Conservation (phyloP, 1,140 invertebrate genomes). For the Rhopalosiphum maidis region DNA sequence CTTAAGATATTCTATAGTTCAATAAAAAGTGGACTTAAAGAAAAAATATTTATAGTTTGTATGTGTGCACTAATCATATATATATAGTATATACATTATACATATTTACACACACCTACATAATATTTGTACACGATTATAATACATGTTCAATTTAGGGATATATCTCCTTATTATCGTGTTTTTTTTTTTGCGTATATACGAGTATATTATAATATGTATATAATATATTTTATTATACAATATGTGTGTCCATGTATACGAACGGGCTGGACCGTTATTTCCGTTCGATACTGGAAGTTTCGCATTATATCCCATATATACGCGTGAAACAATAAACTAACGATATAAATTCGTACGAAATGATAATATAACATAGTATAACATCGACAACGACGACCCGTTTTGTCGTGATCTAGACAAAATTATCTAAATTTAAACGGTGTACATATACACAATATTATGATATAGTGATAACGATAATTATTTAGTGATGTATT, state of each 20-base stretch:
- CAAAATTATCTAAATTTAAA: neutral
- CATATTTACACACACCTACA: neutral
- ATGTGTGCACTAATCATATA: conserved; percentile 1
- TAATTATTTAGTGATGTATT: neutral
- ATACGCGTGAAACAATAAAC: neutral
- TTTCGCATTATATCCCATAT: conserved; percentile 13
- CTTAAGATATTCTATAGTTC: neutral
- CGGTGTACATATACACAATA: neutral
- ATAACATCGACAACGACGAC: neutral
- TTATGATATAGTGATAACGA: neutral
- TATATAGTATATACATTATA: neutral
- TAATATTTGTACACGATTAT: neutral
- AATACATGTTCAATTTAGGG: neutral
- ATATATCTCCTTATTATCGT: neutral
- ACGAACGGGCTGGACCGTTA: conserved; percentile 46
- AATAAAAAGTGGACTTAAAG: neutral
- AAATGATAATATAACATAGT: neutral
- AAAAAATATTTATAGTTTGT: neutral
- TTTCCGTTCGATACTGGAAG: conserved; percentile 41
- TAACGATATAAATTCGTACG: neutral
- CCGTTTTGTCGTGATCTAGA: neutral
- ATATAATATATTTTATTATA: conserved; percentile 7
- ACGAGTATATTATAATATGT: neutral
- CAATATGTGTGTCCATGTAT: neutral
- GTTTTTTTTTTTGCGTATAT: neutral